A percentile compares a stretch with the other conserved stretches of the same genome.
phyloP scores from a whole-genome alignment of 1,140 invertebrate genomes.

The Ceratitis capitata region DNA sequence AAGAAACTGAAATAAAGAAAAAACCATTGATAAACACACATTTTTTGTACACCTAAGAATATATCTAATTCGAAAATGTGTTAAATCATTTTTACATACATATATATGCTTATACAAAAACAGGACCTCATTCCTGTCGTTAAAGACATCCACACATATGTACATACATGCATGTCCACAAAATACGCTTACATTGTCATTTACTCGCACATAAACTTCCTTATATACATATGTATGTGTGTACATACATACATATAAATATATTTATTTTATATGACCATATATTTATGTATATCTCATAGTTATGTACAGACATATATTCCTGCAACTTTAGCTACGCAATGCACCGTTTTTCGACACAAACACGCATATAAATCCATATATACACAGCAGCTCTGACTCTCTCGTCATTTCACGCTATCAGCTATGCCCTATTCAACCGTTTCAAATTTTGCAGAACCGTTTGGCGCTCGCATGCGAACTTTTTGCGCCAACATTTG shows the following conservation, averaged over 20 bases:
- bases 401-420: background rate
- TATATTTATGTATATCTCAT: background rate
- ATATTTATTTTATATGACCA: no score
- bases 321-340: background rate
- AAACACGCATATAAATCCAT: background rate
- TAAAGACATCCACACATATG: no score
- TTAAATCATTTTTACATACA: no score
- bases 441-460: constrained; percentile 28
- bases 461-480: background rate
- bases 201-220: background rate
- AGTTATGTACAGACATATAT: background rate
- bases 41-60: no score
- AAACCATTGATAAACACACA: no score
- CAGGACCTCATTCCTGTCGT: no score
- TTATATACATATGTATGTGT: no score
- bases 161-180: no score
- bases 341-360: constrained; percentile 6
- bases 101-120: no score
- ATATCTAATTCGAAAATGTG: no score
- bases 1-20: no score
- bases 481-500: background rate
- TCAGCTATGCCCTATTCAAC: background rate
- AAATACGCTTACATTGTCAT: background rate
- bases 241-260: no score
- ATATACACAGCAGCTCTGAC: background rate